phyloP scores from a whole-genome alignment of 2,797 vertebrate species.

The Centropyge bicolor region DNA sequence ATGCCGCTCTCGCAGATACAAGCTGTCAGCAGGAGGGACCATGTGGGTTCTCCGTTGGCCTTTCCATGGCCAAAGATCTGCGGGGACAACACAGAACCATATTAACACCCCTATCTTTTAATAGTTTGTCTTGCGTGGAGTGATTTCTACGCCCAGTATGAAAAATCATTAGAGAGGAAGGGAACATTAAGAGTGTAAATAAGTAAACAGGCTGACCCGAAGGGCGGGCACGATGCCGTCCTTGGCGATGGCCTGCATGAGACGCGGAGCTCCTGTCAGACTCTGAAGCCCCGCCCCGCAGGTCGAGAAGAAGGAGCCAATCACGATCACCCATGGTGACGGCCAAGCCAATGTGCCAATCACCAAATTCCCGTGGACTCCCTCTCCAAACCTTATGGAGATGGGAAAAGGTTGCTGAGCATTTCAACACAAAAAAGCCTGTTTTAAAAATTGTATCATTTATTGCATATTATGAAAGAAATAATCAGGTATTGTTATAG shows the following conservation, averaged over 20 bases:
- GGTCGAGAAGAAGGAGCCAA: constrained; percentile 97
- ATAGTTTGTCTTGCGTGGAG: not conserved
- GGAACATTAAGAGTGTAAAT: not conserved
- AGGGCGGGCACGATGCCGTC: constrained; percentile 96
- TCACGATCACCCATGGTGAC: constrained; percentile 96
- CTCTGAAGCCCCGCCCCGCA: constrained; percentile 98
- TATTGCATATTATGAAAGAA: not conserved
- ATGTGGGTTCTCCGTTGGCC: constrained; percentile 96
- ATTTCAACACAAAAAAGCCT: not conserved
- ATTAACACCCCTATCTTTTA: not conserved
- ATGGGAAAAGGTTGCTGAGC: not conserved
- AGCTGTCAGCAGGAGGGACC: constrained; percentile 95
- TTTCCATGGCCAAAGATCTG: constrained; percentile 98
- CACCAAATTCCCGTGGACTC: constrained; percentile 95
- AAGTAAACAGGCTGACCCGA: constrained; percentile 84
- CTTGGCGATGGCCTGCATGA: constrained; percentile 95
- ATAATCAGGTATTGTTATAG: not conserved
- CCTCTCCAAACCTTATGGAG: constrained; percentile 91
- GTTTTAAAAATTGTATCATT: not conserved
- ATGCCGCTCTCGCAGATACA: constrained; percentile 98
- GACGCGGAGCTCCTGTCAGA: constrained; percentile 95
- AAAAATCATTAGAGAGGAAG: not conserved
- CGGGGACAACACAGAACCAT: constrained; percentile 54
- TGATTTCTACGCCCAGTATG: not conserved
- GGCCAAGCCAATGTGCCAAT: constrained; percentile 97